Percentiles rank a stretch among this genome's conserved stretches.
Conservation (phyloP, 2,797 vertebrate species). For the Enteromius unitaeniatus region DNA sequence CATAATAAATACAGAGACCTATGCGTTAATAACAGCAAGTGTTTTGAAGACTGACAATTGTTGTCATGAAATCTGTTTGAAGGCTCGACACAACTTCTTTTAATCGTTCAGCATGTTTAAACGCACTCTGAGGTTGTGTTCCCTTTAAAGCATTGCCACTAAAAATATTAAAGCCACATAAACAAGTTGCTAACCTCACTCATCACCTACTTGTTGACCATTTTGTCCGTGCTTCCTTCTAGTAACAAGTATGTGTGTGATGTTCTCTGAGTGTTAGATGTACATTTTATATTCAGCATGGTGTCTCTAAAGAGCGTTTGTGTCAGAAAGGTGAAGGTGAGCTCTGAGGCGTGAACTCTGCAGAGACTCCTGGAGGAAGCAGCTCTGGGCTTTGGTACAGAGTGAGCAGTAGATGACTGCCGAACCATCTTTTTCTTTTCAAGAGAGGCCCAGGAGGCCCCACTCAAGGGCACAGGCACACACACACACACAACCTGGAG, state of each 20-base stretch:
- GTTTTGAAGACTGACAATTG: not conserved
- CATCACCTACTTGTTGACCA: not conserved
- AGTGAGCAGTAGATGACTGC: slow-evolving; percentile 19
- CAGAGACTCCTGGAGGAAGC: slow-evolving; percentile 9
- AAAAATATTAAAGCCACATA: not conserved
- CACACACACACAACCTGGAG: not conserved
- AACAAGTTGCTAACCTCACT: not conserved
- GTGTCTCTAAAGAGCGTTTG: not conserved
- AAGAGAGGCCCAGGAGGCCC: slow-evolving; percentile 32
- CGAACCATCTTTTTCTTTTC: slow-evolving; percentile 34
- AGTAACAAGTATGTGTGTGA: not conserved
- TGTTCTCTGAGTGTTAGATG: not conserved
- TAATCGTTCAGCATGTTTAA: not conserved
- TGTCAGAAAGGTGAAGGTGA: slow-evolving; percentile 14
- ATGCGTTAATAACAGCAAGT: not conserved
- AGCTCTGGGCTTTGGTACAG: not conserved
- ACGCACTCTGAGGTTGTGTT: not conserved
- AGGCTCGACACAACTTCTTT: not conserved
- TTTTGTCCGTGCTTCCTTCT: not conserved
- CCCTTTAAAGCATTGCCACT: not conserved
- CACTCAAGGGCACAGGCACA: slow-evolving; percentile 7
- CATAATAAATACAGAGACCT: slow-evolving; percentile 6
- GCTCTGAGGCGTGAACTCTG: not conserved
- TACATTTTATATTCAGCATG: not conserved
- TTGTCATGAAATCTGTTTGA: not conserved